phyloP scores from a whole-genome alignment of 1,140 invertebrate species.

The Chrysoperla carnea region DNA sequence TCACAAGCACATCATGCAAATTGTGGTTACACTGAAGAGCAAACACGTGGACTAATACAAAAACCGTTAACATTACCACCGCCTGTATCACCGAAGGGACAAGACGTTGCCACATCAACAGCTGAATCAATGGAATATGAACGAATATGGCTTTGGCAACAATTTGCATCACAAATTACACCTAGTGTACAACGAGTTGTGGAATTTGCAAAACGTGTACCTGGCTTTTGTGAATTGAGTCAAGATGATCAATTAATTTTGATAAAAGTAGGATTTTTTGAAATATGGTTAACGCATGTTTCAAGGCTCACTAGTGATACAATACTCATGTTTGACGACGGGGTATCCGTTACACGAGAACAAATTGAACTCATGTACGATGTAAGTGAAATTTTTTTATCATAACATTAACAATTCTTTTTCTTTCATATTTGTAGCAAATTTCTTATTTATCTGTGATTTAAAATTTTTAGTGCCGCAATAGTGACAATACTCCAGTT shows the following conservation, averaged over 20 bases:
- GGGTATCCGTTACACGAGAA: slow-evolving; percentile 64
- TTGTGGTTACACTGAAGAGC: slow-evolving; percentile 81
- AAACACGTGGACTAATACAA: slow-evolving; percentile 45
- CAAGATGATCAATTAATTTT: slow-evolving; percentile 90
- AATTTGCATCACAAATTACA: slow-evolving; percentile 58
- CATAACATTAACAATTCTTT: neutral
- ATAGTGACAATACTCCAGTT: no score
- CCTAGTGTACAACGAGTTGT: slow-evolving; percentile 81
- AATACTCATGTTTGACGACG: slow-evolving; percentile 82
- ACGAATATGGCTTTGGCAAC: slow-evolving; percentile 57
- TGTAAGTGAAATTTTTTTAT: slow-evolving; percentile 40
- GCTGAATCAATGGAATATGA: slow-evolving; percentile 46
- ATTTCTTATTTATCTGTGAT: no score
- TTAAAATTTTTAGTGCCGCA: no score
- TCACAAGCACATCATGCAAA: slow-evolving; percentile 79
- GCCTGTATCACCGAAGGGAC: slow-evolving; percentile 22
- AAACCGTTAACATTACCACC: slow-evolving; percentile 51
- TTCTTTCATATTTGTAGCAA: no score
- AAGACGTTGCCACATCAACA: slow-evolving; percentile 43
- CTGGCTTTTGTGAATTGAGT: slow-evolving; percentile 69
- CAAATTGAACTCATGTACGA: slow-evolving; percentile 88
- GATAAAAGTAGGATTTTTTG: slow-evolving; percentile 92
- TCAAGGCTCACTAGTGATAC: slow-evolving; percentile 64
- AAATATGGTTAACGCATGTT: slow-evolving; percentile 84
- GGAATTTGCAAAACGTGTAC: slow-evolving; percentile 83